Conservation (phyloP, 1,140 invertebrate species). For the Penaeus chinensis region DNA sequence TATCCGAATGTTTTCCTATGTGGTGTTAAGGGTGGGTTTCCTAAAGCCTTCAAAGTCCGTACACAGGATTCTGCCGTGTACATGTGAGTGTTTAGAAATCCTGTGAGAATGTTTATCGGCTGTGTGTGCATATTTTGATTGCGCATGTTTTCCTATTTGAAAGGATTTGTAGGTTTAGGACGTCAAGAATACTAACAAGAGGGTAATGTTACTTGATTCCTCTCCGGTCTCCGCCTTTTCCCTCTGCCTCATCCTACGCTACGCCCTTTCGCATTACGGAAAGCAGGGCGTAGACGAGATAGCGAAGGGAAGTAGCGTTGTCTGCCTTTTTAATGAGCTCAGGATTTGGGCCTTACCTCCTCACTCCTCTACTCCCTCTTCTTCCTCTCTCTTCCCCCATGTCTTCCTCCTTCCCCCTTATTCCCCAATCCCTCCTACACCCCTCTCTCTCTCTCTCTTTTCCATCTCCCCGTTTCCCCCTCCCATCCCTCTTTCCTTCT, state of each 20-base stretch:
- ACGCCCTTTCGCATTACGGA: background rate
- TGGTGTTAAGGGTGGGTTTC: too few relatives aligned
- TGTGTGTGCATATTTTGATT: too few relatives aligned
- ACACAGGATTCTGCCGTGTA: too few relatives aligned
- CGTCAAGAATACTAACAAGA: too few relatives aligned
- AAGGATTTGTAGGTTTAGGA: too few relatives aligned
- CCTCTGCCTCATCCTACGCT: background rate
- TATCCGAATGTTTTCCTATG: background rate
- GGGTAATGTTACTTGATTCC: background rate
- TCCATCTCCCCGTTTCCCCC: background rate
- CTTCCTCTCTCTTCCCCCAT: background rate
- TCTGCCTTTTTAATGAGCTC: slow-evolving; percentile 15
- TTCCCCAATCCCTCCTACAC: background rate
- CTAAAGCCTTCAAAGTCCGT: too few relatives aligned
- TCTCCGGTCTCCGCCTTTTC: background rate
- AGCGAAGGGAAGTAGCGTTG: background rate
- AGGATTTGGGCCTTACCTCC: background rate
- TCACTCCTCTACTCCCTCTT: background rate
- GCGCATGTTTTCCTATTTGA: too few relatives aligned
- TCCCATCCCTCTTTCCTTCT: background rate
- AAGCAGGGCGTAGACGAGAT: background rate
- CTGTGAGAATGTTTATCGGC: too few relatives aligned
- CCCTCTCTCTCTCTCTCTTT: slow-evolving; percentile 15
- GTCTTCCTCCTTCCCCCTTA: background rate
- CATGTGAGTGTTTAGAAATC: too few relatives aligned